These are phyloP conservation scores for Aphidius colemani DNA, from an alignment of 2,888 invertebrate species.

Conservation along the genomic window DNA sequence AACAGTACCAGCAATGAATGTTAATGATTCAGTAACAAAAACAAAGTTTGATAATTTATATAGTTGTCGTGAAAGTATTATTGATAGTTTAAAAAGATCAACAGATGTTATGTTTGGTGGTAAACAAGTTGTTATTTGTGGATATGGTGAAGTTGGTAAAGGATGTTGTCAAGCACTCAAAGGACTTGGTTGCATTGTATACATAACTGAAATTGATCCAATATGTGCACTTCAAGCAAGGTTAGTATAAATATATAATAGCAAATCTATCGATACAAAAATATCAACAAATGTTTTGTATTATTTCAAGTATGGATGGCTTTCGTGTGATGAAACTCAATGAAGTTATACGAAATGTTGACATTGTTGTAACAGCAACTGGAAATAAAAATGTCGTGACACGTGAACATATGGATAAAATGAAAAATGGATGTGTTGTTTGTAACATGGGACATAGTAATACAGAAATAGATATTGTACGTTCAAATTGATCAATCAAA, in stretches of 20 bases:
- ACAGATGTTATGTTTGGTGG: slow-evolving; percentile 98
- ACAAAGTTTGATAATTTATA: slow-evolving; percentile 98
- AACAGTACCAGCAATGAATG: slow-evolving; percentile 97
- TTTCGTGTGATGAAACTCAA: slow-evolving; percentile 92
- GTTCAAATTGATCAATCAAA: slow-evolving; percentile 45
- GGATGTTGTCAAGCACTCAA: slow-evolving; percentile 95
- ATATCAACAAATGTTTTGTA: slow-evolving; percentile 10
- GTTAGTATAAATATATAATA: slow-evolving; percentile 56
- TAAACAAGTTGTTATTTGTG: slow-evolving; percentile 94
- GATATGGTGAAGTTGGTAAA: slow-evolving; percentile 97
- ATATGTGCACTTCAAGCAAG: slow-evolving; percentile 96
- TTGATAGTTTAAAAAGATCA: slow-evolving; percentile 85
- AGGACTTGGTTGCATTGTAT: slow-evolving; percentile 91
- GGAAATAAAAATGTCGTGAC: slow-evolving; percentile 97
- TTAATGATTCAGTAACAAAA: slow-evolving; percentile 97
- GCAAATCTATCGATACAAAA: not conserved
- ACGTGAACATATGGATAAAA: slow-evolving; percentile 93
- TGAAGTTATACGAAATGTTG: slow-evolving; percentile 90
- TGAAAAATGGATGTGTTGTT: slow-evolving; percentile 94
- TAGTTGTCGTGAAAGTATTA: slow-evolving; percentile 90
- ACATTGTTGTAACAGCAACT: slow-evolving; percentile 96
- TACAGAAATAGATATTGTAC: slow-evolving; percentile 91
- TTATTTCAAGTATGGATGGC: slow-evolving; percentile 84
- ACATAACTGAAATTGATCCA: slow-evolving; percentile 94
- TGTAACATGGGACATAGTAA: slow-evolving; percentile 99